Base-by-base conservation (phyloP, 2,113 vertebrate genomes). In the Halcyon senegalensis region DNA sequence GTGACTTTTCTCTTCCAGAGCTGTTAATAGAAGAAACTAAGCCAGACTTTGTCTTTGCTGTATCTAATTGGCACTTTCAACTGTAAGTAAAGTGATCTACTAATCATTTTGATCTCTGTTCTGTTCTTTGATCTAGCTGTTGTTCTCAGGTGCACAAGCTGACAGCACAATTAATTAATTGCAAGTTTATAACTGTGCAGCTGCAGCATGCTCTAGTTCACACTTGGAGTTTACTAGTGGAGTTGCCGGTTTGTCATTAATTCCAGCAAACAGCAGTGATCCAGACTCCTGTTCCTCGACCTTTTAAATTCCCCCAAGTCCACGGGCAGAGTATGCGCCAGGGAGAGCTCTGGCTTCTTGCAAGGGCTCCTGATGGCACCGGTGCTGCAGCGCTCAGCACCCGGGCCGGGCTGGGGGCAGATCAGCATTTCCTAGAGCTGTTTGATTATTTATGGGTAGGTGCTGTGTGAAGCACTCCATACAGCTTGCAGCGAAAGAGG, bases 61-160 rank as follows among this genome's bases (percentile, higher is more conserved):
- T 55, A 43, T 50, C 77, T 95, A 91, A 95, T 92, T 96, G 94
- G 89, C 56, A 79, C 95, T 94, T 95, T 80, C 91, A 89, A 70
- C 92, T 89, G 70, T 77, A 92, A 82, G 93, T 90, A 53, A 76
- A 87, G 89, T 73, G 93, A 96, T 96, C 91, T 91, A 39, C 96
- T 94, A 96, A 94, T 96, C 81, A 87, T 94, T 96, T 89, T 96
- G 94, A 95, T 95, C 96, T 94, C 87, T 82, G 74, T n/a, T 92
- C 84, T 51, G 94, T 68, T 84, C 95, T 97, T 89, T 96, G 95
- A 95, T 96, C 94, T 95, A 44, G 33, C 62, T 51, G 92, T 83
- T 96, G 95, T 95, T 95, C 94, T 96, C 96, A 87, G 95, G 90
- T 94, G 95, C 77, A 31, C 76, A 27, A 12, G 87, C 70, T 94